Evolutionary conservation across 2,113 vertebrate genomes (phyloP).

Genomic region (Monopterus albus): DNA sequence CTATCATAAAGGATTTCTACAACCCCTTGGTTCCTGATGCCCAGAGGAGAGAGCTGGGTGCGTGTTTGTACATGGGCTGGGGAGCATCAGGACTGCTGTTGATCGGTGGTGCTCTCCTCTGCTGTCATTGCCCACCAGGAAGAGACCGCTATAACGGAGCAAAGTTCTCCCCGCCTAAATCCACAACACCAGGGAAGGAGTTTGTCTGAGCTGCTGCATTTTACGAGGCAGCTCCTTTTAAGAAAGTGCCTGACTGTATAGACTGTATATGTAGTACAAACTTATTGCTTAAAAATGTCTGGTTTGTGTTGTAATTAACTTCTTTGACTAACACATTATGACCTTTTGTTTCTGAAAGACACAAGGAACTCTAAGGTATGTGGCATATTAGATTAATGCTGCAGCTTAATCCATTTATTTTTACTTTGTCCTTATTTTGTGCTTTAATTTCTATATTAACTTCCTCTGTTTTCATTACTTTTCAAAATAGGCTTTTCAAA

Average conservation of each 20-base stretch:
- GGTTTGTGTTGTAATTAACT: slow-evolving; percentile 40
- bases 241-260: slow-evolving; percentile 4
- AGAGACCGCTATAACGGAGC: slow-evolving; percentile 83
- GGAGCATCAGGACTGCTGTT: slow-evolving; percentile 86
- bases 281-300: slow-evolving; percentile 2
- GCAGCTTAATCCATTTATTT: too few species aligned
- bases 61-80: slow-evolving; percentile 81
- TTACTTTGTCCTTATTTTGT: too few species aligned
- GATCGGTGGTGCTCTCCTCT: slow-evolving; percentile 88
- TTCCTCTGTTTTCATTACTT: background rate
- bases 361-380: background rate
- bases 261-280: slow-evolving; percentile 2
- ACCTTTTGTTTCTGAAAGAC: slow-evolving; percentile 22
- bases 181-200: slow-evolving; percentile 84
- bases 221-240: too few species aligned
- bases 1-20: slow-evolving; percentile 91
- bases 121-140: slow-evolving; percentile 86
- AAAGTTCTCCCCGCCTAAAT: slow-evolving; percentile 87
- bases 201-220: slow-evolving; percentile 78
- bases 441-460: background rate
- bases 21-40: slow-evolving; percentile 83
- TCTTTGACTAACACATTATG: slow-evolving; percentile 31
- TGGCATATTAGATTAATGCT: slow-evolving; percentile 1
- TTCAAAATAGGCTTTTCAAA: slow-evolving; percentile 4
- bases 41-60: slow-evolving; percentile 89